These are phyloP conservation scores for Drosophila bocki DNA, from an alignment of 1,140 invertebrate species.

Conservation along the genomic window DNA sequence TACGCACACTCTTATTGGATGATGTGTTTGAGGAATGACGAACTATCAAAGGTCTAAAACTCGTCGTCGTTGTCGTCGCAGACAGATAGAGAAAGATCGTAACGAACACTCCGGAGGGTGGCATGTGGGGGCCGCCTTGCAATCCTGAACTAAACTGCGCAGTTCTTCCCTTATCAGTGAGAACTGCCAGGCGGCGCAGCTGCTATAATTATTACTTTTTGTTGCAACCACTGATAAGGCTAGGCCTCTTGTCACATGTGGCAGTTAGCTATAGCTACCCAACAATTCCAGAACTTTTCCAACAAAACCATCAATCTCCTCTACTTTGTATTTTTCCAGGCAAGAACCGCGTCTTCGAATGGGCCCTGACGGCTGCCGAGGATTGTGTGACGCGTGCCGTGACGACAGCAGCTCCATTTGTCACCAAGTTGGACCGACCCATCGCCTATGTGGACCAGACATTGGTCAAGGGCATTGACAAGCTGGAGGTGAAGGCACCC, in stretches of 20 bases:
- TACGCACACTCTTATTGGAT: constrained; percentile 19
- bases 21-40: constrained; percentile 61
- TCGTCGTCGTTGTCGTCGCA: constrained; percentile 25
- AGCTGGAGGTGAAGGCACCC: constrained; percentile 89
- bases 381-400: constrained; percentile 88
- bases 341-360: constrained; percentile 88
- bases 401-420: constrained; percentile 87
- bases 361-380: constrained; percentile 89
- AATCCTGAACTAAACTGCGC: constrained; percentile 13
- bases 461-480: constrained; percentile 88
- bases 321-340: constrained; percentile 75
- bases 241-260: constrained; percentile 3
- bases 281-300: constrained; percentile 24
- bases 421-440: constrained; percentile 87
- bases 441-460: constrained; percentile 89
- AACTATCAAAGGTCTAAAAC: constrained; percentile 77
- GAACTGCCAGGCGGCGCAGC: constrained; percentile 6
- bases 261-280: not conserved
- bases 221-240: constrained; percentile 15
- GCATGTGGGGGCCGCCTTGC: constrained; percentile 5
- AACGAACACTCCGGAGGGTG: not conserved
- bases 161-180: constrained; percentile 12
- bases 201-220: constrained; percentile 11
- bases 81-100: constrained; percentile 21
- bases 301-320: not conserved